Conservation (phyloP, 2,113 vertebrate genomes). For the Syrrhaptes paradoxus region DNA sequence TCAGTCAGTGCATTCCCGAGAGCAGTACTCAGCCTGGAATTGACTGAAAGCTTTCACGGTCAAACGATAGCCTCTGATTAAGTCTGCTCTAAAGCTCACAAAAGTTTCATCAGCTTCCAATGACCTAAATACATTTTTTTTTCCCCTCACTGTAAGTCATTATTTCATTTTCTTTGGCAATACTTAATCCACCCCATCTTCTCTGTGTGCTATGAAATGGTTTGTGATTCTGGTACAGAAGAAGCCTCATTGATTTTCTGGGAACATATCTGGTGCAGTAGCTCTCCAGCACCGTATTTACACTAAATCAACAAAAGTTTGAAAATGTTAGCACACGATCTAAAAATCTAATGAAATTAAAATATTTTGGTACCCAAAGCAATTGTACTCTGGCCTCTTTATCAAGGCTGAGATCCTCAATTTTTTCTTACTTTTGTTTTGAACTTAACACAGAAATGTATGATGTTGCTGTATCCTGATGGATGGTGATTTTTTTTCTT, state of each 20-base stretch:
- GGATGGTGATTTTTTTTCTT: background rate
- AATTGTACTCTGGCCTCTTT: background rate
- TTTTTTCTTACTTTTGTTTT: background rate
- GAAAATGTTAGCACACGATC: background rate
- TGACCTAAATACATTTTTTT: background rate
- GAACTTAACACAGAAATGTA: background rate
- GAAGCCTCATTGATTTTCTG: background rate
- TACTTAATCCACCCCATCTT: background rate
- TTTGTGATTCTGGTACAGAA: background rate
- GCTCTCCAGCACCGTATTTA: background rate
- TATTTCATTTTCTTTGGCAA: background rate
- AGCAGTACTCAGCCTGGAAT: background rate
- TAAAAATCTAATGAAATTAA: background rate
- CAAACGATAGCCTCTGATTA: background rate
- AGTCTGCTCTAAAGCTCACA: background rate
- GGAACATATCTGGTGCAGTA: background rate
- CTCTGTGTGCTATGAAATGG: background rate
- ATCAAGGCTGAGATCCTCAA: background rate
- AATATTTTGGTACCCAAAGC: background rate
- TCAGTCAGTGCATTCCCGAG: background rate
- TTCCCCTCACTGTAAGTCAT: background rate
- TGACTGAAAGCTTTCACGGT: background rate
- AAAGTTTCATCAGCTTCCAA: background rate
- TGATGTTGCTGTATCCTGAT: background rate
- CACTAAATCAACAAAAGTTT: background rate